Percentiles rank a stretch among this genome's conserved stretches.
Conservation (phyloP, 2,797 vertebrate species). For the Babyrousa celebensis region DNA sequence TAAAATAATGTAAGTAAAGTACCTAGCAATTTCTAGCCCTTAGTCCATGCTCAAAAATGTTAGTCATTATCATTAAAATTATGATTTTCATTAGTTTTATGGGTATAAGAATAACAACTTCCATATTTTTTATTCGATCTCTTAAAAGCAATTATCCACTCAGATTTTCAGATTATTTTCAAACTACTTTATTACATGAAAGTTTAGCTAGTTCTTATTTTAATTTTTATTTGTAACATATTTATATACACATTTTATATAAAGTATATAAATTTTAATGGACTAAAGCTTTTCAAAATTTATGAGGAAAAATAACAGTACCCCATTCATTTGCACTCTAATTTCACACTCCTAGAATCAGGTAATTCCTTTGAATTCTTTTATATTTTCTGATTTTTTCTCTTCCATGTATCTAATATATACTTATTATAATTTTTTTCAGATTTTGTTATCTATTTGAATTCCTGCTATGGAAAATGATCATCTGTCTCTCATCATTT, state of each 20-base stretch:
- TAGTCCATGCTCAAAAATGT: background rate
- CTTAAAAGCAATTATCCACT: background rate
- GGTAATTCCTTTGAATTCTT: slow-evolving; percentile 29
- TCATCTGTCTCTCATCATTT: background rate
- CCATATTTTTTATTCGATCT: background rate
- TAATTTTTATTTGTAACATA: background rate
- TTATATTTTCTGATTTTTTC: background rate
- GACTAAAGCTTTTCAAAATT: slow-evolving; percentile 19
- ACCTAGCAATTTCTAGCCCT: background rate
- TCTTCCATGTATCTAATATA: background rate
- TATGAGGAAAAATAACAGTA: background rate
- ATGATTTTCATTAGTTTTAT: background rate
- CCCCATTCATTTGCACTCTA: background rate
- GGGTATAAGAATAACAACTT: background rate
- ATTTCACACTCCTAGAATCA: background rate
- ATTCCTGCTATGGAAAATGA: background rate
- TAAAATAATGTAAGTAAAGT: background rate
- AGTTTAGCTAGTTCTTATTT: slow-evolving; percentile 20
- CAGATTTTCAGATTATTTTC: slow-evolving; percentile 1
- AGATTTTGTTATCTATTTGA: background rate
- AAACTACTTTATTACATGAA: background rate
- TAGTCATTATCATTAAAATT: background rate
- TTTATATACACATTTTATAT: background rate
- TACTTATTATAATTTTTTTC: background rate
- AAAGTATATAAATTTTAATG: slow-evolving; percentile 7